phyloP scores from a whole-genome alignment of 2,888 invertebrate species.

The Nasonia oneida region DNA sequence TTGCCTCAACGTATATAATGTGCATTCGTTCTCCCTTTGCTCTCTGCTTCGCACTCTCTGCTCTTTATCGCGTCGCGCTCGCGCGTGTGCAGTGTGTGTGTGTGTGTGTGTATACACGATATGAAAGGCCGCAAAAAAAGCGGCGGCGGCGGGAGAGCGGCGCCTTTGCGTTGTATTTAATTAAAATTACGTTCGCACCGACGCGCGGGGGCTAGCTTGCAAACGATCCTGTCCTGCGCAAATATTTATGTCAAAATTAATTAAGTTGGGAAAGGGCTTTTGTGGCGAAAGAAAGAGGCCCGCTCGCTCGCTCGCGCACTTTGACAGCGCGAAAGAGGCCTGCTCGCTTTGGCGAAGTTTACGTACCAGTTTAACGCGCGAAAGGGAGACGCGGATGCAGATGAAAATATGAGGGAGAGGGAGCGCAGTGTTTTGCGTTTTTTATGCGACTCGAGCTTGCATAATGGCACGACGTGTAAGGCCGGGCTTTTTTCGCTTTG shows the following conservation, averaged over 20 bases:
- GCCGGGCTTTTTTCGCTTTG: slow-evolving; percentile 38
- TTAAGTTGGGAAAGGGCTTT: slow-evolving; percentile 31
- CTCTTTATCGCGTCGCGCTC: slow-evolving; percentile 28
- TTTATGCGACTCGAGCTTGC: slow-evolving; percentile 32
- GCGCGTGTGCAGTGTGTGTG: background rate
- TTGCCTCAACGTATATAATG: slow-evolving; percentile 55
- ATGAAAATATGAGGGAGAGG: background rate
- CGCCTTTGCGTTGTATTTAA: slow-evolving; percentile 29
- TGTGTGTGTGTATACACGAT: background rate
- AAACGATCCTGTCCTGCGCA: slow-evolving; percentile 57
- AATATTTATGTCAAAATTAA: slow-evolving; percentile 52
- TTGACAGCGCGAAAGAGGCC: background rate
- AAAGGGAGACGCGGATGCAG: background rate
- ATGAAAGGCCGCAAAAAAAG: slow-evolving; percentile 5
- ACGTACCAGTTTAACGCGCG: slow-evolving; percentile 38
- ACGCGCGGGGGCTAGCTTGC: background rate
- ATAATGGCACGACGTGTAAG: slow-evolving; percentile 34
- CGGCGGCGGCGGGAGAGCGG: background rate
- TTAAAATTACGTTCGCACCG: slow-evolving; percentile 36
- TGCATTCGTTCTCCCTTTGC: slow-evolving; percentile 53
- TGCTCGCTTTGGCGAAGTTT: slow-evolving; percentile 37
- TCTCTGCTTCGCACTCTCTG: slow-evolving; percentile 23
- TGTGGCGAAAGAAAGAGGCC: background rate
- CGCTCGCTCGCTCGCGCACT: background rate
- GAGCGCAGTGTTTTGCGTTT: slow-evolving; percentile 11